Evolutionary conservation across 1,140 invertebrate species (phyloP), one percentile per base, ranked within the genome.

Genomic region (Aradophagus sp.): DNA sequence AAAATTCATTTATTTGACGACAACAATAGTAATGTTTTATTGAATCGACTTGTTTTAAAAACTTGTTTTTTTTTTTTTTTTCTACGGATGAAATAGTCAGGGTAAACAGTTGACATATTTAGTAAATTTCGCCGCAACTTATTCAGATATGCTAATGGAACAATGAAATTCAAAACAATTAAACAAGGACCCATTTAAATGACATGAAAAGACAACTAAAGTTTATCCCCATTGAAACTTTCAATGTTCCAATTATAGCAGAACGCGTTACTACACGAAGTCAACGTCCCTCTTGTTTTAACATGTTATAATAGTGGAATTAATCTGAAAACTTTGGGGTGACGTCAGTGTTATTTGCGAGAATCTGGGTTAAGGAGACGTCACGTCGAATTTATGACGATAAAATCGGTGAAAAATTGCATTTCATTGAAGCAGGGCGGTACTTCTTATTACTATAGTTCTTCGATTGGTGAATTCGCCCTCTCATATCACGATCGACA

Each of bases 351-450:
- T 50, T 32, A 50, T 29, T 50, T 6, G 12, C 4, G 13, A 47
- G 65, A 79, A 80, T 79, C 67, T 75, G 47, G 76, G 68, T 78
- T 79, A 77, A 75, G 73, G 70, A 77, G 73, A 53, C 68, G 66
- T 79, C 76, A 56, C 42, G 55, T 73, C 67, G 63, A 78, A 80
- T 80, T 79, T 78, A 77, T 58, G 77, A 42, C 65, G 71, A 77
- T 79, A 79, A 78, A 73, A 75, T 75, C 68, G 55, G 45, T 72
- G 76, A 78, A 77, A 80, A 80, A 78, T 80, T 77, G 73, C 74
- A 69, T 77, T 78, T 77, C 59, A 73, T 74, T 74, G 39, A 29
- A 12, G 26, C 13, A 35, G 20, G 35, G 53, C 10, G 19, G 12
- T 17, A 35, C 27, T 59, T 56, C 53, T 35, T 53, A 48, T 72